These are phyloP conservation scores for Oncorhynchus clarkii DNA, from an alignment of 2,113 vertebrate species.

Conservation along the genomic window DNA sequence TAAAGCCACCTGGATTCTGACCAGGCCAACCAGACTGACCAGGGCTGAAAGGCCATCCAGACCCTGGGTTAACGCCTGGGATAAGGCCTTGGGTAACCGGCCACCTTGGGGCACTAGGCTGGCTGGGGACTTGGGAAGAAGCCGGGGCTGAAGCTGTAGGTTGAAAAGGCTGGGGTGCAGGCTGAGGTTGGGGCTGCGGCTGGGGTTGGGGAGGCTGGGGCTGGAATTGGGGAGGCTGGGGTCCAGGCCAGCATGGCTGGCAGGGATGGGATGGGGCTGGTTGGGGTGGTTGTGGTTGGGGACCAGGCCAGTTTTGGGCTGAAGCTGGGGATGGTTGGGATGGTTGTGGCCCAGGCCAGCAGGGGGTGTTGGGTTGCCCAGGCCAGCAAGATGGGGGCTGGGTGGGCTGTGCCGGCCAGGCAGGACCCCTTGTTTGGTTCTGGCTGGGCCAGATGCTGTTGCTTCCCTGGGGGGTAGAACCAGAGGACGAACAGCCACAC, in stretches of 20 bases:
- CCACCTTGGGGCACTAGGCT: conserved; percentile 50
- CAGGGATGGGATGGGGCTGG: conserved; percentile 1
- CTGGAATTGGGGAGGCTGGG: neutral
- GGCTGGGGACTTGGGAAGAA: conserved; percentile 23
- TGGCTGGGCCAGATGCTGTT: conserved; percentile 60
- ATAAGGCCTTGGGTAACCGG: conserved; percentile 10
- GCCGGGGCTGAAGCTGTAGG: neutral
- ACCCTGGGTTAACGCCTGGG: conserved; percentile 15
- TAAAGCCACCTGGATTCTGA: conserved; percentile 54
- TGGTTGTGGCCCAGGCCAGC: conserved; percentile 56
- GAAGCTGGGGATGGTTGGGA: conserved; percentile 2
- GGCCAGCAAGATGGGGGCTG: conserved; percentile 67
- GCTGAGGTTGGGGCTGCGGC: neutral
- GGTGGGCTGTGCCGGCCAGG: conserved; percentile 43
- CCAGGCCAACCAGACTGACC: conserved; percentile 49
- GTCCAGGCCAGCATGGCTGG: neutral
- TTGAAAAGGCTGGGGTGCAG: neutral
- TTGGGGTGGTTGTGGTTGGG: neutral
- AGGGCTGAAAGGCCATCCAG: conserved; percentile 70
- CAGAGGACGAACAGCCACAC: conserved; percentile 66
- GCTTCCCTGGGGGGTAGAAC: conserved; percentile 59
- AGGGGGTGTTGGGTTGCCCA: conserved; percentile 57
- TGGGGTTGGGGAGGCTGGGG: neutral
- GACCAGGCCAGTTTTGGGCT: neutral
- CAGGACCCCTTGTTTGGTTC: conserved; percentile 6